Evolutionary conservation across 2,797 vertebrate genomes (phyloP).

Genomic region (Meda fulgida): DNA sequence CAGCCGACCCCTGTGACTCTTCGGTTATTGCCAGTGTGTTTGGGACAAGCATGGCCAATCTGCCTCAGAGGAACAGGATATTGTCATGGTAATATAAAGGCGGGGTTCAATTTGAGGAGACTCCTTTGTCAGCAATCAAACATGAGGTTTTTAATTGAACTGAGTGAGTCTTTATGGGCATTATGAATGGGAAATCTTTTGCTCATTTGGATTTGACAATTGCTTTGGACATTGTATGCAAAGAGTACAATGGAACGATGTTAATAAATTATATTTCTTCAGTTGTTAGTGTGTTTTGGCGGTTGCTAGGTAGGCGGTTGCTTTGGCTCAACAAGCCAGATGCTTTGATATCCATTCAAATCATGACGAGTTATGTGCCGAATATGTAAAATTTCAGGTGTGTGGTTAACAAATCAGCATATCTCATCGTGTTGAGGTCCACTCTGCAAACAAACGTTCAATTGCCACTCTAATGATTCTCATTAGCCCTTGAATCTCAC

Average conservation of each 20-base stretch:
- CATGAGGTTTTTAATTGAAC: constrained; percentile 23
- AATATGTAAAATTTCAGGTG: neutral
- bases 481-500: constrained; percentile 27
- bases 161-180: neutral
- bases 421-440: neutral
- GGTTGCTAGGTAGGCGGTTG: neutral
- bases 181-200: constrained; percentile 1
- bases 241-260: neutral
- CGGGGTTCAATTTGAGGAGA: constrained; percentile 43
- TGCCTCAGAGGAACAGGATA: constrained; percentile 22
- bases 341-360: neutral
- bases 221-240: neutral
- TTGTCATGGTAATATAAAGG: constrained; percentile 65
- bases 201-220: constrained; percentile 4
- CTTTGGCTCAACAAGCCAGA: too few species aligned
- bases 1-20: constrained; percentile 35
- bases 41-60: constrained; percentile 52
- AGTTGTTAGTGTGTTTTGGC: neutral
- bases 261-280: neutral
- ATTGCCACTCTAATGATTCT: constrained; percentile 31
- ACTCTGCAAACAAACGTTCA: neutral
- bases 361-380: neutral
- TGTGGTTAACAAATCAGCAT: neutral
- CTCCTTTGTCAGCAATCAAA: constrained; percentile 42
- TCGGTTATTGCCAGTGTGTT: constrained; percentile 42